These are phyloP conservation scores for Cephus pulcher DNA, from an alignment of 2,888 invertebrate genomes.

Conservation along the genomic window DNA sequence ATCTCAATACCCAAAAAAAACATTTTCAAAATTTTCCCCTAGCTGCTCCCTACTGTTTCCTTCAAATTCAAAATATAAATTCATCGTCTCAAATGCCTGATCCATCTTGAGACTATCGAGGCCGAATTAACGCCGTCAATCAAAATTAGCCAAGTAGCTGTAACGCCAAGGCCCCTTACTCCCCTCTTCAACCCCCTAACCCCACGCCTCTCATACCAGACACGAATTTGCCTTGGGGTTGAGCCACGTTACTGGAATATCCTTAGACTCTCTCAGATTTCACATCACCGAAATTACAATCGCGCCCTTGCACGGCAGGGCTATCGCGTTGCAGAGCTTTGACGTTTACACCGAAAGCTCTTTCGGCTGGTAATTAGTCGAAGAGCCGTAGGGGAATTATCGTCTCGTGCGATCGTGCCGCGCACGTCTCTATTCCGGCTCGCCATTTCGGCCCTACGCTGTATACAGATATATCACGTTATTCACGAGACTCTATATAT, in stretches of 20 bases:
- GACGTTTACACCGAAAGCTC: constrained; percentile 44
- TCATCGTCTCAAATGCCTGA: neutral
- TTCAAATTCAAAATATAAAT: neutral
- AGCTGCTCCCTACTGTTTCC: neutral
- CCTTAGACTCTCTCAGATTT: neutral
- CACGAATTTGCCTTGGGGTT: neutral
- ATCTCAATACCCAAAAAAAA: constrained; percentile 1
- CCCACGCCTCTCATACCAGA: neutral
- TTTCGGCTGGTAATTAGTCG: constrained; percentile 60
- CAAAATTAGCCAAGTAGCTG: neutral
- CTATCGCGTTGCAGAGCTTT: constrained; percentile 24
- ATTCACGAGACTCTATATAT: constrained; percentile 27
- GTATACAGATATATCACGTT: constrained; percentile 23
- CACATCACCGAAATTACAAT: constrained; percentile 6
- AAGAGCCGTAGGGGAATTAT: constrained; percentile 56
- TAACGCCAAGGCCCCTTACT: neutral
- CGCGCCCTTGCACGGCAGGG: neutral
- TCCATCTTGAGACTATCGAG: neutral
- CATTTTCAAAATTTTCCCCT: neutral
- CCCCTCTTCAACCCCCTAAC: neutral
- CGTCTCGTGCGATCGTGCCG: constrained; percentile 48
- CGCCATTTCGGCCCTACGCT: constrained; percentile 20
- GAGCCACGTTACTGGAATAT: neutral
- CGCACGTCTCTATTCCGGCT: constrained; percentile 5
- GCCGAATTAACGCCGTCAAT: neutral